Percentiles rank a stretch among this genome's conserved stretches.
These are phyloP conservation scores for Nasonia longicornis DNA, from an alignment of 1,140 invertebrate genomes.

Conservation along the genomic window DNA sequence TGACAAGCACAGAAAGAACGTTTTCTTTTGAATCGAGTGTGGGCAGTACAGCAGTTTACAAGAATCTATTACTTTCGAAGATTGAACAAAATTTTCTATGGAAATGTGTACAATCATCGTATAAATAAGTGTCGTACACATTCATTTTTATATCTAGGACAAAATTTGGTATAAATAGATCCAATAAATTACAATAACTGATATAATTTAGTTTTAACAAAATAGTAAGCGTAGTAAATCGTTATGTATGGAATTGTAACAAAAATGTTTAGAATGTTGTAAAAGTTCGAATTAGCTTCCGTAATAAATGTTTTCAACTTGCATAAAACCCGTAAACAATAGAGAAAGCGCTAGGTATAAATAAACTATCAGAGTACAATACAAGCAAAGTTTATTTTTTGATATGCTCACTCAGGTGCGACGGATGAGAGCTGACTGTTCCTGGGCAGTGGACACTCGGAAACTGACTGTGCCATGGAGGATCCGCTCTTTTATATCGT, in stretches of 20 bases:
- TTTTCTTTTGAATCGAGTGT: slow-evolving; percentile 28
- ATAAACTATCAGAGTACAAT: not conserved
- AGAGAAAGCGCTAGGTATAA: not conserved
- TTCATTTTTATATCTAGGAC: no score
- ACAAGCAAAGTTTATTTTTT: not conserved
- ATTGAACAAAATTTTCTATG: not conserved
- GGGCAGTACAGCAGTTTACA: not conserved
- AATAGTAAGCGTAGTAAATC: no score
- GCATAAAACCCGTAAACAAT: not conserved
- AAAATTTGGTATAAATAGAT: no score
- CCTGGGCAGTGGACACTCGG: slow-evolving; percentile 21
- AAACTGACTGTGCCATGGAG: slow-evolving; percentile 28
- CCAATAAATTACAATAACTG: no score
- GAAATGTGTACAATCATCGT: not conserved
- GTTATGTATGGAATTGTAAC: no score
- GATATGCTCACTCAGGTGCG: not conserved
- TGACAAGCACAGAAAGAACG: slow-evolving; percentile 55
- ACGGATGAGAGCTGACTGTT: slow-evolving; percentile 1
- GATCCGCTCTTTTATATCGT: slow-evolving; percentile 41
- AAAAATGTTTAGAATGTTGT: no score
- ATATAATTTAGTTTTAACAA: no score
- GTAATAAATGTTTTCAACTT: no score
- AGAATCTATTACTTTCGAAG: not conserved
- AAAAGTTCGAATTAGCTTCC: no score
- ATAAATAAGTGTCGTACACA: no score